A percentile compares a stretch with the other conserved stretches of the same genome.
Evolutionary conservation across 2,113 vertebrate species (phyloP).

Genomic region (Tauraco erythrolophus): DNA sequence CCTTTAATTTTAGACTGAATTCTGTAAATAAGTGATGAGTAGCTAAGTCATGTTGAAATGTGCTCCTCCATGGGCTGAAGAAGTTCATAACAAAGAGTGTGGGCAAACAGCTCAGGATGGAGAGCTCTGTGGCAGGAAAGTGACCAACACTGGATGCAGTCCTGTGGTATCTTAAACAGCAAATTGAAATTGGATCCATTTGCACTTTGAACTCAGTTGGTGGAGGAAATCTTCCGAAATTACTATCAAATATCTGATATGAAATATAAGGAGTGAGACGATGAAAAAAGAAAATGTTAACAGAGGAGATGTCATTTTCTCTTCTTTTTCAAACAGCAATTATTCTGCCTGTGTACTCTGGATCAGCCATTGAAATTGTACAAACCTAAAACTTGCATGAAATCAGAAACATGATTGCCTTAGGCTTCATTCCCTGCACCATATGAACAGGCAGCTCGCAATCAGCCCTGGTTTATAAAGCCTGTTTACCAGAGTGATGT

Average conservation of each 20-base stretch:
- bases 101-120: neutral
- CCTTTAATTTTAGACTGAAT: neutral
- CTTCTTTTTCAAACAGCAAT: neutral
- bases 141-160: neutral
- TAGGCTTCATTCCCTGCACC: neutral
- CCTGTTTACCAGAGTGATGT: neutral
- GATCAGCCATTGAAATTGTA: neutral
- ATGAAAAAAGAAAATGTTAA: neutral
- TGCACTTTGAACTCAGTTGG: neutral
- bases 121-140: neutral
- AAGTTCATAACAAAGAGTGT: neutral
- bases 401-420: conserved; percentile 48
- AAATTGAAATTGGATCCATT: neutral
- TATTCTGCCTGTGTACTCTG: neutral
- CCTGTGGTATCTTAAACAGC: neutral
- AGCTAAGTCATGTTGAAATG: neutral
- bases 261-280: neutral
- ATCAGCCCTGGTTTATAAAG: neutral
- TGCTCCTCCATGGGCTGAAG: neutral
- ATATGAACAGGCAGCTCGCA: neutral
- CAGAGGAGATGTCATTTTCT: neutral
- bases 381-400: neutral
- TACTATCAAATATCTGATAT: neutral
- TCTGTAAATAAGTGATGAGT: neutral
- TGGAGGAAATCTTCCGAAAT: neutral